phyloP scores from a whole-genome alignment of 2,888 invertebrate species.

The Ochlodes sylvanus region DNA sequence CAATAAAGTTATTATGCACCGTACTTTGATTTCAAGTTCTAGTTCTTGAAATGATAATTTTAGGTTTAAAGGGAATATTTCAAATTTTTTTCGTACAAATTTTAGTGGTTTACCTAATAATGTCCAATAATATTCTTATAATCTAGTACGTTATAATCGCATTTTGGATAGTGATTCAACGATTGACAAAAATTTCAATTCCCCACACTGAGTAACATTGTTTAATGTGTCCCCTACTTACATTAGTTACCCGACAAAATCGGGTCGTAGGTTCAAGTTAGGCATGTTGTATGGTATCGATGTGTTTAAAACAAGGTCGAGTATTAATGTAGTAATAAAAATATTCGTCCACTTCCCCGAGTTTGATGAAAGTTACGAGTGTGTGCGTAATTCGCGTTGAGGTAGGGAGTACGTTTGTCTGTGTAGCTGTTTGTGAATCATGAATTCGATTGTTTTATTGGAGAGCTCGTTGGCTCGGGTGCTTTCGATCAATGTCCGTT shows the following conservation, averaged over 20 bases:
- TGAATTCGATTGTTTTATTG: constrained; percentile 55
- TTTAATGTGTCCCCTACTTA: constrained; percentile 55
- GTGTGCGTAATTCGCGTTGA: constrained; percentile 39
- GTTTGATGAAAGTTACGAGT: constrained; percentile 39
- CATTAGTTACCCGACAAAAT: constrained; percentile 58
- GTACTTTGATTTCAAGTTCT: too few species aligned
- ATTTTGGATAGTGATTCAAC: background rate
- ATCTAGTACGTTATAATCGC: too few species aligned
- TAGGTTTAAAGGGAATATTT: too few species aligned
- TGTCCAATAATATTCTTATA: too few species aligned
- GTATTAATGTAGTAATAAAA: constrained; percentile 44
- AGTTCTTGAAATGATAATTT: too few species aligned
- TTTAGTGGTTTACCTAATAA: too few species aligned
- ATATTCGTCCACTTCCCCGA: constrained; percentile 39
- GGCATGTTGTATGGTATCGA: constrained; percentile 17
- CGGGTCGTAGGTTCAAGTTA: constrained; percentile 48
- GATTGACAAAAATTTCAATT: constrained; percentile 54
- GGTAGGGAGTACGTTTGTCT: constrained; percentile 37
- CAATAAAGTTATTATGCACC: too few species aligned
- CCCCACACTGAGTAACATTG: constrained; percentile 46
- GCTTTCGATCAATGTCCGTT: constrained; percentile 54
- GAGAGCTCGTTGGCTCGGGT: constrained; percentile 50
- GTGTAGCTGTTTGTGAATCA: constrained; percentile 53
- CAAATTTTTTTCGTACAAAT: too few species aligned
- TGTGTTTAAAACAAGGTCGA: constrained; percentile 48